Percentiles rank a stretch among this genome's conserved stretches.
These are phyloP conservation scores for Gonatopus flavifemur DNA, from an alignment of 1,140 invertebrate species.

Conservation along the genomic window DNA sequence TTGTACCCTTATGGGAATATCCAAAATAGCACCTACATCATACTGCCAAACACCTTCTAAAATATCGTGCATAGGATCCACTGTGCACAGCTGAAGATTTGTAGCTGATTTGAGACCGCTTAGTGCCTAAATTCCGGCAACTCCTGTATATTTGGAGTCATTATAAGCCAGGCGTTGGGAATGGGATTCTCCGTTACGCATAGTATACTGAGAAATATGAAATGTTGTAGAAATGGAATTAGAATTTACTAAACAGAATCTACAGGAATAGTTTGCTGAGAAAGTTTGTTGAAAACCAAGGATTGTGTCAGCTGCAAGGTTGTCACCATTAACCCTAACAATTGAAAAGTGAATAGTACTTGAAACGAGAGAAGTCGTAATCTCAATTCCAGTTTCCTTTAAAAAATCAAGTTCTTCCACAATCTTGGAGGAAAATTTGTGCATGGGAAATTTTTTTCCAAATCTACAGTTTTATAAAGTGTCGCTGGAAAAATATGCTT, in stretches of 20 bases:
- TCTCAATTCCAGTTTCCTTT: not conserved
- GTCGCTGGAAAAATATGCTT: slow-evolving; percentile 19
- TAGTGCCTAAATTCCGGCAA: not conserved
- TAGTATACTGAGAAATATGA: not conserved
- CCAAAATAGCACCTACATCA: not conserved
- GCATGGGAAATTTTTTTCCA: slow-evolving; percentile 18
- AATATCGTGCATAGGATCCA: not conserved
- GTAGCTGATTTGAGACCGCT: not conserved
- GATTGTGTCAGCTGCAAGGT: slow-evolving; percentile 5
- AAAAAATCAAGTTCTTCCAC: no score
- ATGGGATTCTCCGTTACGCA: not conserved
- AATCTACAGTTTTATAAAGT: not conserved
- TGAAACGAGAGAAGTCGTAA: slow-evolving; percentile 4
- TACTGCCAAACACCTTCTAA: not conserved
- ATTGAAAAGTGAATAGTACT: no score
- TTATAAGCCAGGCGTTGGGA: not conserved
- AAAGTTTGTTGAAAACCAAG: slow-evolving; percentile 8
- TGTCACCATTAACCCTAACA: slow-evolving; percentile 17
- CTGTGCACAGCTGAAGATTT: not conserved
- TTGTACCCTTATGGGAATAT: not conserved
- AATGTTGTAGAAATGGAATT: not conserved
- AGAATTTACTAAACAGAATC: not conserved
- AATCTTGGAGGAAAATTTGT: no score
- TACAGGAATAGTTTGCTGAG: not conserved
- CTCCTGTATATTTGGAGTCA: not conserved